Base-by-base conservation (phyloP, 2,113 vertebrate genomes). In the Poeciliopsis turrubarensis region DNA sequence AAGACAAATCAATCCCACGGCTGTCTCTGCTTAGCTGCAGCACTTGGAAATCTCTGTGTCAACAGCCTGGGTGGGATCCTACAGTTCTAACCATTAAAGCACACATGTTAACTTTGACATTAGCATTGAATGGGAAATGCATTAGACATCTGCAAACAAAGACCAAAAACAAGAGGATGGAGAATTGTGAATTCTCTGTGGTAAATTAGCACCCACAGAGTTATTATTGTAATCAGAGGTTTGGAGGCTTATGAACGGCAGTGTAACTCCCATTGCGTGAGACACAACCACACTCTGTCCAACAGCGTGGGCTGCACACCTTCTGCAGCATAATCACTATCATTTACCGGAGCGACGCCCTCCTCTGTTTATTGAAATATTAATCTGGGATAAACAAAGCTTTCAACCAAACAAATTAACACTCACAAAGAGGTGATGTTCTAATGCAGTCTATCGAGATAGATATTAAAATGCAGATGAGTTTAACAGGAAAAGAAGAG, bases 141-240 rank as follows among this genome's bases (percentile, higher is more conserved):
- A 26, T 75, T n/a, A 68, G 78, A 65, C 32, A 70, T 70, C 78
- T 76, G 69, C 60, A 72, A 39, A 76, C 65, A 32, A 30, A 85
- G 71, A 76, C 3, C 19, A 47, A 81, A 74, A 79, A 57, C 67
- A 19, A 69, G 30, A 79, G 64, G 73, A 65, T 72, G 68, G 71
- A 32, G 60, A 63, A 72, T 68, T 57, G 77, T 3, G 72, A 78
- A 83, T 84, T 84, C 72, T 65, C 72, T 57, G 76, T 74, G 68
- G 89, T 86, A 89, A 94, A 93, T 92, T 90, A 93, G 84, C 77
- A 86, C 78, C 92, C 77, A 86, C 73, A 27, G 90, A 86, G 84
- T 92, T 92, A 93, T 94, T 93, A 93, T 90, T 88, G 87, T 94
- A 94, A 94, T 95, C 87, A 94, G 86, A 89, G 91, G 84, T 89